Evolutionary conservation across 2,888 invertebrate species (phyloP), one percentile per base, ranked within the genome.

Genomic region (Thalpophila matura): DNA sequence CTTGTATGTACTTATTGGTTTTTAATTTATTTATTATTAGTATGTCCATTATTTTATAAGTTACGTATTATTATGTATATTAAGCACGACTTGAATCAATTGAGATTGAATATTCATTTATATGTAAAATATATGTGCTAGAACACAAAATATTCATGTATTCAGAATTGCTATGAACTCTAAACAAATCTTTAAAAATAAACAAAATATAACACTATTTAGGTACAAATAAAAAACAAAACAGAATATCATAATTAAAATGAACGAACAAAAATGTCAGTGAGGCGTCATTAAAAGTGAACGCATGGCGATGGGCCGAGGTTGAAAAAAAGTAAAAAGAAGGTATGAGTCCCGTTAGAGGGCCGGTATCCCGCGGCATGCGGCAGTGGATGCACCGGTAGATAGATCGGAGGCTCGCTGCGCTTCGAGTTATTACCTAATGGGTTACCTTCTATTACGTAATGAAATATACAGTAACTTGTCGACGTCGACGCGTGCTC

Each of bases 211-310:
- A 12, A 26, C 4, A 3, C 5, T 22, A 9, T 38, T 18, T 18
- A 16, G 12, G 5, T 18, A 18, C 7, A 14, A 40, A 40, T n/a
- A n/a, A n/a, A 14, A 24, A 46, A 35, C 20, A 14, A 43, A 38
- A n/a, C 16, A 43, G 33, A 51, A 33, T 37, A 42, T 47, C 4
- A 38, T 38, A 46, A 20, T 46, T 55, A 43, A 37, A 61, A 57
- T 38, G n/a, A 29, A 55, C 14, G 33, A 10, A 60, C n/a, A 49
- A 50, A 70, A 67, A 59, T 55, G 42, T 45, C 57, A 80, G 79
- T 67, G 58, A 81, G 71, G 75, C 82, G 79, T 90, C 86, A 90
- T 89, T 90, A 95, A 94, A 93, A 93, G 93, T 92, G 92, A 93
- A 92, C 87, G 94, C 90, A 90, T 87, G 84, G 87, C 85, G 87